phyloP scores from a whole-genome alignment of 2,888 invertebrate genomes.

The Drosophila neotestacea region DNA sequence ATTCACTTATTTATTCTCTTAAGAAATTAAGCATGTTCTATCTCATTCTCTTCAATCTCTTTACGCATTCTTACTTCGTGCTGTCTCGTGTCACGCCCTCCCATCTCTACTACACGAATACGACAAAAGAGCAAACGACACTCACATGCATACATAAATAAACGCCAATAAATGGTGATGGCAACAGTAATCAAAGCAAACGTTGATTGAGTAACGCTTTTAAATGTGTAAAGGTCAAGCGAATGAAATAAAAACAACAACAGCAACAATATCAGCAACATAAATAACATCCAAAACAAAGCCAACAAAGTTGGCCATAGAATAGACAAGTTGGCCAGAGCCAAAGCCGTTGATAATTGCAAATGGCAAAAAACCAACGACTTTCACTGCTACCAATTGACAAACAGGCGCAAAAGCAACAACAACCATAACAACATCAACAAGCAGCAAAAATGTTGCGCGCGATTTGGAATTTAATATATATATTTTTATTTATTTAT shows the following conservation, averaged over 20 bases:
- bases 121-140: slow-evolving; percentile 38
- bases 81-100: slow-evolving; percentile 11
- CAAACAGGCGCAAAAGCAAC: slow-evolving; percentile 37
- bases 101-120: slow-evolving; percentile 43
- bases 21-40: no score
- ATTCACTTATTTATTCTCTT: no score
- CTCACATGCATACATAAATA: slow-evolving; percentile 62
- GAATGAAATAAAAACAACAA: slow-evolving; percentile 38
- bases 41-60: background rate
- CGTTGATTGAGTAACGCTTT: slow-evolving; percentile 71
- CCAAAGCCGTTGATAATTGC: slow-evolving; percentile 45
- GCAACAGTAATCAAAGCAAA: slow-evolving; percentile 64
- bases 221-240: slow-evolving; percentile 76
- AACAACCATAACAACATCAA: slow-evolving; percentile 22
- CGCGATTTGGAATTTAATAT: slow-evolving; percentile 61
- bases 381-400: slow-evolving; percentile 71
- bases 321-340: slow-evolving; percentile 57
- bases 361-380: slow-evolving; percentile 55
- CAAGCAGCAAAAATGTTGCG: slow-evolving; percentile 39
- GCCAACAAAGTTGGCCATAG: slow-evolving; percentile 44
- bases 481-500: slow-evolving; percentile 28
- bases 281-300: slow-evolving; percentile 31
- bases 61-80: background rate
- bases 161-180: slow-evolving; percentile 67
- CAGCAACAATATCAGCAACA: slow-evolving; percentile 12